A percentile compares a stretch with the other conserved stretches of the same genome.
Evolutionary conservation across 2,888 invertebrate species (phyloP).

Genomic region (Apotomis turbidana): DNA sequence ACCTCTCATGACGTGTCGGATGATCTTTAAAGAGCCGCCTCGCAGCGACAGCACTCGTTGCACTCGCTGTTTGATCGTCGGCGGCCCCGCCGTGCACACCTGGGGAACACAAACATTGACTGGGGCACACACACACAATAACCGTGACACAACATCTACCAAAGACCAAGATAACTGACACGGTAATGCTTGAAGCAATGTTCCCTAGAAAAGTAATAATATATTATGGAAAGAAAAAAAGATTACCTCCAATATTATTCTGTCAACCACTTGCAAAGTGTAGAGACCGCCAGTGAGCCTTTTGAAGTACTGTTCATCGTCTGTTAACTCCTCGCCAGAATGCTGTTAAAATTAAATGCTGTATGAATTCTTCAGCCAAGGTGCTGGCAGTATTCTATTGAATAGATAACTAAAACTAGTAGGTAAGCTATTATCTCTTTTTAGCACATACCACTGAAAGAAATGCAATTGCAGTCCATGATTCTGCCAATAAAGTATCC

Average conservation of each 20-base stretch:
- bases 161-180: too few species aligned
- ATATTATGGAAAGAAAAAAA: background rate
- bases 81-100: conserved; percentile 88
- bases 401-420: too few species aligned
- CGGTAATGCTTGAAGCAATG: too few species aligned
- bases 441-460: too few species aligned
- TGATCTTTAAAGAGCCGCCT: conserved; percentile 95
- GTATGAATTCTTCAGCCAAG: too few species aligned
- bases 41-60: conserved; percentile 94
- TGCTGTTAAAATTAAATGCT: conserved; percentile 55
- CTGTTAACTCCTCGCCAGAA: conserved; percentile 88
- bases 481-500: too few species aligned
- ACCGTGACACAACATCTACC: too few species aligned
- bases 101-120: conserved; percentile 43
- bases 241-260: conserved; percentile 90
- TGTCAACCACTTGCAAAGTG: conserved; percentile 96
- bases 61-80: conserved; percentile 92
- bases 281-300: conserved; percentile 97
- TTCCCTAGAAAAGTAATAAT: too few species aligned
- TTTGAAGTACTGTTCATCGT: conserved; percentile 94
- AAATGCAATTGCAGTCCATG: too few species aligned
- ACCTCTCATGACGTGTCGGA: conserved; percentile 97
- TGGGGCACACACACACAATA: too few species aligned
- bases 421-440: too few species aligned
- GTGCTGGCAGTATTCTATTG: too few species aligned